phyloP scores from a whole-genome alignment of 1,140 invertebrate genomes.

The Hypothenemus hampei region DNA sequence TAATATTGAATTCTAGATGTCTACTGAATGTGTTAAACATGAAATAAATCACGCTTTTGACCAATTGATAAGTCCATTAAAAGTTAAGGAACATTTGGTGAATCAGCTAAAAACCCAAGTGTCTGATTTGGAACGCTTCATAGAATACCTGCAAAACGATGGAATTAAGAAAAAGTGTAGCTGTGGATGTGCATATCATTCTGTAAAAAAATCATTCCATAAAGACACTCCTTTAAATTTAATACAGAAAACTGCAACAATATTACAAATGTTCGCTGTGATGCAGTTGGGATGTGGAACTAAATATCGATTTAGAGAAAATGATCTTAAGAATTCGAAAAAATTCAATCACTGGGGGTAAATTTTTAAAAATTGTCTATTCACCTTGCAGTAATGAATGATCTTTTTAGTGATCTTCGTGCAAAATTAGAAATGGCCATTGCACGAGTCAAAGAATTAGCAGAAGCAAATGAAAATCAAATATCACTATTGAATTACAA shows the following conservation, averaged over 20 bases:
- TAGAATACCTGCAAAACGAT: constrained; percentile 89
- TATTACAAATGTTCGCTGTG: constrained; percentile 89
- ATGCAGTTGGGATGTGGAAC: constrained; percentile 85
- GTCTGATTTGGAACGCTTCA: constrained; percentile 93
- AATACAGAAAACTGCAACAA: constrained; percentile 76
- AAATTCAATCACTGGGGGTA: constrained; percentile 89
- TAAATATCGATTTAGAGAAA: constrained; percentile 64
- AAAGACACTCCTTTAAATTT: constrained; percentile 58
- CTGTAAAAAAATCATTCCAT: constrained; percentile 42
- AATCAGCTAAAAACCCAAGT: constrained; percentile 95
- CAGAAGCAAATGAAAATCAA: constrained; percentile 50
- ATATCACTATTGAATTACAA: constrained; percentile 33
- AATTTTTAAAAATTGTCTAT: constrained; percentile 33
- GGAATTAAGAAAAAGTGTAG: constrained; percentile 54
- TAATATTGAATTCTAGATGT: constrained; percentile 42
- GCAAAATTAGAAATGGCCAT: constrained; percentile 90
- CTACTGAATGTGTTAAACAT: constrained; percentile 56
- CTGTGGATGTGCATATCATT: constrained; percentile 61
- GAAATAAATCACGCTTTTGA: constrained; percentile 61
- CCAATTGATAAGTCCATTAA: constrained; percentile 87
- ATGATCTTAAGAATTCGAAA: constrained; percentile 77
- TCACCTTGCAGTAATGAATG: constrained; percentile 17
- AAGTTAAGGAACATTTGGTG: constrained; percentile 95
- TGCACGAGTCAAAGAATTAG: constrained; percentile 66
- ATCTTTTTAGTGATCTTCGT: constrained; percentile 73